Evolutionary conservation across 2,888 invertebrate genomes (phyloP), one percentile per base, ranked within the genome.

Genomic region (Xanthia togata): DNA sequence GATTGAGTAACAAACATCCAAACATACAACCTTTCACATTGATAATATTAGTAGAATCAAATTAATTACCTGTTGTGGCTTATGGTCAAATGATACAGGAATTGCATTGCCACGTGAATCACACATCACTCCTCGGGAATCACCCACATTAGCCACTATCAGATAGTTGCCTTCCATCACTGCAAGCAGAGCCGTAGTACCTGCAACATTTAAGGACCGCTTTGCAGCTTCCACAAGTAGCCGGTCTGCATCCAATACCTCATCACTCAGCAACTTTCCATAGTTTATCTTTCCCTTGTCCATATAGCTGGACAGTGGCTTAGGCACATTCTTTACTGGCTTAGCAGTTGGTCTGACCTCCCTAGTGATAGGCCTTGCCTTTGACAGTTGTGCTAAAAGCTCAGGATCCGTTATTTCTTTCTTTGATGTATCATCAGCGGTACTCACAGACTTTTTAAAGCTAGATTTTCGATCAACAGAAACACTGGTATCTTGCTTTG

Each of bases 71-170:
- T 99, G 98, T 92, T 99, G 98, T 59, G 99, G 99, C 96, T 99
- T 99, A 93, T 99, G 99, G 94, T 99, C 99, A 94, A 98, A 99
- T 2, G 99, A 99, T 12, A 99, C 96, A 23, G 99, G 99, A 88
- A 99, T 98, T 0, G 98, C 98, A 93, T 98, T 98, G 57, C 99
- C 99, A 90, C 98, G 97, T 68, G 97, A 97, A 94, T 99, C 99
- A 94, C 99, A 99, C 98, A 99, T 98, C 0, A 99, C 99, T 47
- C 99, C 99, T 84, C 99, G 97, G 0, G 99, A 99, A 94, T 99
- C 99, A 6, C 99, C 99, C 41, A 99, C 99, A 97, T 99, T 99
- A 23, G 99, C 99, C 44, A 99, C 99, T 84, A 98, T 98, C 83
- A 99, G 95, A 89, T 98, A 97, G 88, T 98, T 97, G 60, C 97